Evolutionary conservation across 2,797 vertebrate genomes (phyloP), one percentile per base, ranked within the genome.

Genomic region (Vultur gryphus): DNA sequence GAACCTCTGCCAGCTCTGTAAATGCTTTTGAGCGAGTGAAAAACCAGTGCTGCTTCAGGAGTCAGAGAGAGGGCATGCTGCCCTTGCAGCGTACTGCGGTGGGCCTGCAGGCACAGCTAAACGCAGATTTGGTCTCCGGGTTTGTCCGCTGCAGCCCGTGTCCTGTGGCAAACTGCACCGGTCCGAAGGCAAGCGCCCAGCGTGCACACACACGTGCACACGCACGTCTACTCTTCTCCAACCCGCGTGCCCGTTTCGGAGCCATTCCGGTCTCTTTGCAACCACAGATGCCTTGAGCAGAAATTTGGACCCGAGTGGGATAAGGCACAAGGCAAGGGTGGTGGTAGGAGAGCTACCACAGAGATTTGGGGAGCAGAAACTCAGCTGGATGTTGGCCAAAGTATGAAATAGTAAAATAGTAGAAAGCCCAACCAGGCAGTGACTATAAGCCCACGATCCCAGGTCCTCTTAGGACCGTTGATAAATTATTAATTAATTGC

Each of bases 161-260:
- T 6, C 58, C 48, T 3, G 35, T 2, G 37, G 58, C 29, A 26
- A 76, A 33, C 23, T 26, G 5, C 2, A 3, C 23, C 3, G 13
- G 23, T 33, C 58, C 58, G 10, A 13, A 10, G 28, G 37, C 58
- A 10, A 28, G 16, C 4, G 18, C 75, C 37, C 46, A 8, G 48
- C 48, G 16, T 19, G 43, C 72, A 3, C n/a, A 6, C 20, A 14
- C 65, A 4, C 6, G 12, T 8, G 46, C 46, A 11, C 35, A 13
- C 4, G 2, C 35, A 2, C 2, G 3, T 16, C 37, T 16, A 0
- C 73, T n/a, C 35, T n/a, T 21, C 46, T 41, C 17, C 46, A 21
- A 51, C 37, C 24, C 44, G 8, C 6, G 10, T 37, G 16, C 44
- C 29, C 24, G 2, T 41, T 64, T 28, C 3, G 18, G 46, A 43